Percentiles rank a stretch among this genome's conserved stretches.
Evolutionary conservation across 2,113 vertebrate species (phyloP).

Genomic region (Danionella cerebrum): DNA sequence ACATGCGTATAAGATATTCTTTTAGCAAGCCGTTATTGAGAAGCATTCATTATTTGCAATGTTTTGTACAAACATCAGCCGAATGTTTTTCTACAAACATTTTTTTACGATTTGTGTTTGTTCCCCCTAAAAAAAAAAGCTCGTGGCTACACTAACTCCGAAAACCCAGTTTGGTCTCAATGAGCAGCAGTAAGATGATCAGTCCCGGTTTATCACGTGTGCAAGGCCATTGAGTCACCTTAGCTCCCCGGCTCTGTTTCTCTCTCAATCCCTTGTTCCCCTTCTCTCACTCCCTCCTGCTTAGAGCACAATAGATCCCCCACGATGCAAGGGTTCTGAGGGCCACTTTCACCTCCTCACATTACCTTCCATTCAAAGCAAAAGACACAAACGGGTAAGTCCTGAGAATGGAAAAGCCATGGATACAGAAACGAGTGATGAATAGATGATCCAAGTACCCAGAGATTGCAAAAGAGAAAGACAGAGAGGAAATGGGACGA

Average conservation of each 20-base stretch:
- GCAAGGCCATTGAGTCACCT: slow-evolving; percentile 24
- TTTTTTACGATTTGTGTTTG: too few species aligned
- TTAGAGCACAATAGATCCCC: slow-evolving; percentile 51
- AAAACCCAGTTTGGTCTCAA: slow-evolving; percentile 30
- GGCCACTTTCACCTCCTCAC: slow-evolving; percentile 48
- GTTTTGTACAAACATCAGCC: too few species aligned
- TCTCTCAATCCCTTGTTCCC: slow-evolving; percentile 16
- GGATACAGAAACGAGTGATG: slow-evolving; percentile 12
- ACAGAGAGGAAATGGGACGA: neutral
- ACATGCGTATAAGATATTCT: too few species aligned
- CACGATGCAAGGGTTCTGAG: slow-evolving; percentile 58
- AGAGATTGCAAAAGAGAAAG: neutral
- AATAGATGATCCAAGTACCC: slow-evolving; percentile 10
- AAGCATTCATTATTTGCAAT: too few species aligned
- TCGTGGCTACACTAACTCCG: too few species aligned
- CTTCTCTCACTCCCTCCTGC: slow-evolving; percentile 22
- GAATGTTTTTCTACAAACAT: too few species aligned
- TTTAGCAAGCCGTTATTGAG: too few species aligned
- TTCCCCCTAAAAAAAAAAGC: too few species aligned
- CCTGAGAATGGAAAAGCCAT: slow-evolving; percentile 11
- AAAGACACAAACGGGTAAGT: slow-evolving; percentile 12
- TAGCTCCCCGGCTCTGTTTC: slow-evolving; percentile 24
- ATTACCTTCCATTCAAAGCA: slow-evolving; percentile 51
- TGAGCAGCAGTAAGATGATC: slow-evolving; percentile 31
- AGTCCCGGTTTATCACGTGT: slow-evolving; percentile 33